Evolutionary conservation across 2,797 vertebrate species (phyloP).

Genomic region (Poecile montanus): DNA sequence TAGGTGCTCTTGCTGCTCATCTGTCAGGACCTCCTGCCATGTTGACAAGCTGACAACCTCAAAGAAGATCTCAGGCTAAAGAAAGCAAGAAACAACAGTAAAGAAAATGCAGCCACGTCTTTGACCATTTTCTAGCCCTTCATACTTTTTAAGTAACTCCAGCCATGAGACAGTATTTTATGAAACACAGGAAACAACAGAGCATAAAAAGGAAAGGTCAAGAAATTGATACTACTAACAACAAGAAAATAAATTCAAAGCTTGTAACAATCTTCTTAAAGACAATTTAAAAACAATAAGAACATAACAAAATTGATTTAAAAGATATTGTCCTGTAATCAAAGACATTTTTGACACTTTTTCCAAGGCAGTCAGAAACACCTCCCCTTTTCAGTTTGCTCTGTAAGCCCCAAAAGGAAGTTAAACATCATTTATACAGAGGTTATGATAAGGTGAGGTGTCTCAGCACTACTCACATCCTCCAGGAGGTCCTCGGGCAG

Average conservation of each 20-base stretch:
- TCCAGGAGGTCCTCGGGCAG: conserved; percentile 95
- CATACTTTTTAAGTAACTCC: neutral
- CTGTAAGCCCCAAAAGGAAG: neutral
- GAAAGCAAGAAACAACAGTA: neutral
- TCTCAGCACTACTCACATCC: conserved; percentile 81
- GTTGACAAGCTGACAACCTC: conserved; percentile 92
- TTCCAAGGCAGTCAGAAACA: neutral
- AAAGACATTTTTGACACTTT: neutral
- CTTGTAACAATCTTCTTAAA: neutral
- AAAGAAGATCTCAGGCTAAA: conserved; percentile 94
- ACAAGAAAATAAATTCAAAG: neutral
- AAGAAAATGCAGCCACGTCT: rapidly evolving
- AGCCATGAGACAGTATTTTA: neutral
- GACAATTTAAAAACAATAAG: neutral
- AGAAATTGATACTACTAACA: neutral
- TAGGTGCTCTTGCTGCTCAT: conserved; percentile 88
- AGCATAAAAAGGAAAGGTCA: neutral
- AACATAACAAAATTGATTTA: neutral
- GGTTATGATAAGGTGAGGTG: neutral
- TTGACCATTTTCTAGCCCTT: neutral
- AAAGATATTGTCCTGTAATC: neutral
- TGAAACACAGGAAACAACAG: rapidly evolving
- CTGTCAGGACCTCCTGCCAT: conserved; percentile 89
- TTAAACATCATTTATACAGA: rapidly evolving
- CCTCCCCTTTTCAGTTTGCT: neutral